These are phyloP conservation scores for Muricea muricata DNA, from an alignment of 92 coral and sea anemone genomes.

Conservation along the genomic window DNA sequence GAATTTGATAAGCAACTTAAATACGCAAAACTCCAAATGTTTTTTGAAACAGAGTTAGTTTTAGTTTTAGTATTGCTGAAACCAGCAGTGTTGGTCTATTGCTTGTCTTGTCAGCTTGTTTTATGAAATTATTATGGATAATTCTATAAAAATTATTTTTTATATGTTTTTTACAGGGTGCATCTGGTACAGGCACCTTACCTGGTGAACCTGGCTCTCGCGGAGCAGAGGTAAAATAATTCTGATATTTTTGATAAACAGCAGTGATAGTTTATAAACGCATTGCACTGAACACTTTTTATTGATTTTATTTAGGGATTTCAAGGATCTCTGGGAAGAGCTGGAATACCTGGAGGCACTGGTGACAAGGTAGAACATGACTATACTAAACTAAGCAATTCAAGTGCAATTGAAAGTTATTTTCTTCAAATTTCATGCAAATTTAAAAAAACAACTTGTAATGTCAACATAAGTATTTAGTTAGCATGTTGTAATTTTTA, in stretches of 20 bases:
- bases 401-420: neutral
- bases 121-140: no score
- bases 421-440: no score
- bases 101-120: no score
- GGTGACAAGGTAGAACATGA: neutral
- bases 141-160: no score
- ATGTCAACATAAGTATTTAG: no score
- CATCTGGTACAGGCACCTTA: slow-evolving; percentile 52
- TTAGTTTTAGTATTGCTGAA: no score
- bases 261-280: neutral
- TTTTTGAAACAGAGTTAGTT: no score
- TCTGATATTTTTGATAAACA: neutral
- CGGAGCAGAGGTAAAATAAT: slow-evolving; percentile 60
- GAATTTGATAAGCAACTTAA: no score
- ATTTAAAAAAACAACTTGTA: no score
- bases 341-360: slow-evolving; percentile 8
- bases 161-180: neutral
- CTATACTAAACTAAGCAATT: neutral
- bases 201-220: slow-evolving; percentile 53
- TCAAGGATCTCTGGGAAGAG: neutral
- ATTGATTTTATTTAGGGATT: slow-evolving; percentile 20
- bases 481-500: no score
- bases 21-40: no score
- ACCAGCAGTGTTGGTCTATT: no score
- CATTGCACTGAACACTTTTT: neutral